Conservation (phyloP, 1,140 invertebrate species). For the Whitmania pigra region DNA sequence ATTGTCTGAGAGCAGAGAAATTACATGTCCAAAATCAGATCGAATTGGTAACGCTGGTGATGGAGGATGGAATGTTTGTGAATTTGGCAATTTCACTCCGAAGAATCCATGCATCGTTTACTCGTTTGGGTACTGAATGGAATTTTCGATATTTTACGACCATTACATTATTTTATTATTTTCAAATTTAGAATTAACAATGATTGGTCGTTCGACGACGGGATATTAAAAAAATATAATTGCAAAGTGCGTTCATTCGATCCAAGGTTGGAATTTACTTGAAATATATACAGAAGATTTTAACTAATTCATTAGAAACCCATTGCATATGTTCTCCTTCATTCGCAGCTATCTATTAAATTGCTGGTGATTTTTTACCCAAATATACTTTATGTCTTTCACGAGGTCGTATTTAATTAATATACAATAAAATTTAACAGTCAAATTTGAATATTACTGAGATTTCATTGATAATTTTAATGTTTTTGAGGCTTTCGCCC, state of each 20-base stretch:
- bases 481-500: no score
- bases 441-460: no score
- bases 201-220: slow-evolving; percentile 6
- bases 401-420: no score
- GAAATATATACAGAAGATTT: no score
- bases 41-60: slow-evolving; percentile 18
- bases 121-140: slow-evolving; percentile 17
- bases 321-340: no score
- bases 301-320: no score
- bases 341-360: no score
- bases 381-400: no score
- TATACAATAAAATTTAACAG: no score
- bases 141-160: neutral
- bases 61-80: slow-evolving; percentile 24
- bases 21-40: neutral
- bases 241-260: neutral
- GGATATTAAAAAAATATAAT: neutral
- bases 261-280: neutral
- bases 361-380: no score
- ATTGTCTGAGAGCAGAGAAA: slow-evolving; percentile 7
- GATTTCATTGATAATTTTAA: no score
- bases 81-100: neutral
- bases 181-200: slow-evolving; percentile 1
- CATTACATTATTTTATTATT: neutral
- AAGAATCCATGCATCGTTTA: slow-evolving; percentile 19